Conservation (phyloP, 2,113 vertebrate species). For the Oophaga pumilio region DNA sequence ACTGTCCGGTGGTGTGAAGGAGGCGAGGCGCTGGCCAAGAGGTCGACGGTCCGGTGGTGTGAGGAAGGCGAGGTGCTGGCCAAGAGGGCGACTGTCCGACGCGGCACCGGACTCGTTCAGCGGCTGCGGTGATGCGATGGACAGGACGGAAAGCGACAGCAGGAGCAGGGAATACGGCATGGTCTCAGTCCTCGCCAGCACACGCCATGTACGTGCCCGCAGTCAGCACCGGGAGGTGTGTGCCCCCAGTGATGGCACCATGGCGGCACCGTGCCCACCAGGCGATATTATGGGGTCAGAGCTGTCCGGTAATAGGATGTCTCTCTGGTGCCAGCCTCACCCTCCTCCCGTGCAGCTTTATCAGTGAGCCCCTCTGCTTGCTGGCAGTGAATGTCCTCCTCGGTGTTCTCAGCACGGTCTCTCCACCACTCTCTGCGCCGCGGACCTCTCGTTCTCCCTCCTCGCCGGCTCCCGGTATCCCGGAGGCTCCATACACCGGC, state of each 20-base stretch:
- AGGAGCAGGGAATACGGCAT: constrained; percentile 35
- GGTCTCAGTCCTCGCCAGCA: not conserved
- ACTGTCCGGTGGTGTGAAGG: not conserved
- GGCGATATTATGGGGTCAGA: no score
- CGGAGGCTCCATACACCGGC: not conserved
- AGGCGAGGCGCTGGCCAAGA: not conserved
- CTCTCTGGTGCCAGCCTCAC: no score
- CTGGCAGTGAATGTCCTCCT: no score
- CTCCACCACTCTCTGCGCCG: not conserved
- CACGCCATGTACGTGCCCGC: not conserved
- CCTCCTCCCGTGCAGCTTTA: no score
- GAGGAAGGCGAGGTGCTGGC: not conserved
- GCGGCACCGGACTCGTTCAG: not conserved
- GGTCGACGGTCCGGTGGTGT: not conserved
- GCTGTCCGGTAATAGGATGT: no score
- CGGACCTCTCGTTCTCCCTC: not conserved
- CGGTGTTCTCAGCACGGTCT: not conserved
- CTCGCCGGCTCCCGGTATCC: not conserved
- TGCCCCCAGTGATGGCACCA: no score
- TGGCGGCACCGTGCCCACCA: no score
- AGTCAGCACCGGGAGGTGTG: no score
- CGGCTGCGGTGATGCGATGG: not conserved
- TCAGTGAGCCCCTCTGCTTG: no score
- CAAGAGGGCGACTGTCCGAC: not conserved
- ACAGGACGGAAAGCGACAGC: not conserved